Conservation (phyloP, 2,797 vertebrate species). For the Sebastes paucispinis region DNA sequence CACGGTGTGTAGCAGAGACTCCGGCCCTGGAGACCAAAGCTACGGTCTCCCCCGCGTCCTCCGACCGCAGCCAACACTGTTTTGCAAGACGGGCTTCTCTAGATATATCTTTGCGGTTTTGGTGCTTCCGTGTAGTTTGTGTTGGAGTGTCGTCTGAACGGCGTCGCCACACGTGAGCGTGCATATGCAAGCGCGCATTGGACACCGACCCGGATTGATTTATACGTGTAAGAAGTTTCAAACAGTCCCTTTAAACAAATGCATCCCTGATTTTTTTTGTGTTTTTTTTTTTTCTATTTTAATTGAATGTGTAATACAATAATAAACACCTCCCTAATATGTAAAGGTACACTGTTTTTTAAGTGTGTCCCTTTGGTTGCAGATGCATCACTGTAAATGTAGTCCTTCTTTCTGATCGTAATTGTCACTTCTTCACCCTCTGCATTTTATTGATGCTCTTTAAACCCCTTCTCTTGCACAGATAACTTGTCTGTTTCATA, state of each 20-base stretch:
- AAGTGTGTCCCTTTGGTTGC: neutral
- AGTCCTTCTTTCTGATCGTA: neutral
- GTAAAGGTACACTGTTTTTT: neutral
- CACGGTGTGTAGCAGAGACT: no score
- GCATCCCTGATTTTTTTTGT: neutral
- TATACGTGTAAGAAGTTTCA: no score
- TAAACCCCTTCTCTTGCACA: neutral
- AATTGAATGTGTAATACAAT: neutral
- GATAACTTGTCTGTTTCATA: neutral
- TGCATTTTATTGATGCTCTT: neutral
- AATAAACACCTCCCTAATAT: neutral
- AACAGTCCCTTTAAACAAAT: neutral
- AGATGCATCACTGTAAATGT: conserved; percentile 3
- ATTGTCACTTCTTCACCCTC: neutral
- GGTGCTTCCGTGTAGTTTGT: no score
- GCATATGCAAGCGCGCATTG: no score
- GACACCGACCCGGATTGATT: no score
- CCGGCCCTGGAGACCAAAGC: no score
- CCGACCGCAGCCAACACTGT: no score
- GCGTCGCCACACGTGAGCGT: no score
- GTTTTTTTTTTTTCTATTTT: neutral
- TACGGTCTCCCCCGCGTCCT: no score
- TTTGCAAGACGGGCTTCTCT: no score
- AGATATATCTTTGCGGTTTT: no score
- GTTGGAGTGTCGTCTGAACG: no score